phyloP scores from a whole-genome alignment of 2,113 vertebrate species.

The Anarrhichthys ocellatus region DNA sequence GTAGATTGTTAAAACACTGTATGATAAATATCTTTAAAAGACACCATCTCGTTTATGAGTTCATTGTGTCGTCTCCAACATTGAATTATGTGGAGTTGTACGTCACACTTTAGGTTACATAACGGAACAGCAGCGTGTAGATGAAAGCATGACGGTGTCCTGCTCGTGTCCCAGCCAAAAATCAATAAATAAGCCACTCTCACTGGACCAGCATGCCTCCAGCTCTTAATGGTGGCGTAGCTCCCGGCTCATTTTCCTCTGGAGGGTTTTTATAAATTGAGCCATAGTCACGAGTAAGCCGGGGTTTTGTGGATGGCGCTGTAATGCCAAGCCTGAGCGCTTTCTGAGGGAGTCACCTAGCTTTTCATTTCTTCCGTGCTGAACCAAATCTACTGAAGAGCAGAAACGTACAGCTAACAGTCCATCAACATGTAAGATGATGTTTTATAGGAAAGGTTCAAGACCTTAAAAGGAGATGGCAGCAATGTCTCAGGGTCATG shows the following conservation, averaged over 20 bases:
- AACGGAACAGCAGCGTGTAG: conserved; percentile 11
- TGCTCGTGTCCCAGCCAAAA: conserved; percentile 29
- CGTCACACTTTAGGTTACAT: background rate
- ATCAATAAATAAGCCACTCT: conserved; percentile 42
- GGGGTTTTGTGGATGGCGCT: conserved; percentile 28
- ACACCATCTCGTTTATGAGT: background rate
- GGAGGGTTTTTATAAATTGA: conserved; percentile 60
- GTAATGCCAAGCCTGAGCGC: conserved; percentile 21
- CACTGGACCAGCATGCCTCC: conserved; percentile 27
- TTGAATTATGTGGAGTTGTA: background rate
- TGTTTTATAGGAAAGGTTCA: conserved; percentile 20
- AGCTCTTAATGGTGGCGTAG: conserved; percentile 45
- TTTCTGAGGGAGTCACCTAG: conserved; percentile 44
- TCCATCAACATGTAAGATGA: conserved; percentile 21
- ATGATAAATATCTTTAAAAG: background rate
- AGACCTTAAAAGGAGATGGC: background rate
- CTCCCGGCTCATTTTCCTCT: conserved; percentile 55
- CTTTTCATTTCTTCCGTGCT: conserved; percentile 54
- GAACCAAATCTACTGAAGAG: conserved; percentile 7
- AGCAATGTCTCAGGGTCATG: background rate
- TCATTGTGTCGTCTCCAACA: background rate
- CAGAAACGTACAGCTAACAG: conserved; percentile 23
- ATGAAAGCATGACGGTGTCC: conserved; percentile 27
- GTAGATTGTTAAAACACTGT: no score
- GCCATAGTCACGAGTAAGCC: conserved; percentile 45